Conservation (phyloP, 2,797 vertebrate genomes). For the Lithobates pipiens region DNA sequence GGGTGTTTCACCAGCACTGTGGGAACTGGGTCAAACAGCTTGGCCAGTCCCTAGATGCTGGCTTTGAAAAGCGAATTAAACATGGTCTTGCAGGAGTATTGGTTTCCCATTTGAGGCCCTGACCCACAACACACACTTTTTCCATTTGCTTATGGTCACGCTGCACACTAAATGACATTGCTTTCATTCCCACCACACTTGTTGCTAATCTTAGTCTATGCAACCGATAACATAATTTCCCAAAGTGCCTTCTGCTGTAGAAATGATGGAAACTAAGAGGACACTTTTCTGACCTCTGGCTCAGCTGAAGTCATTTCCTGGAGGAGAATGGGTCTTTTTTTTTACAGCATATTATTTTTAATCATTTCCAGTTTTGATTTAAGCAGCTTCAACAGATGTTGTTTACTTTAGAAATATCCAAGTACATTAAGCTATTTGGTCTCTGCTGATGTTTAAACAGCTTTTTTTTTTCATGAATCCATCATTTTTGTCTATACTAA, state of each 20-base stretch:
- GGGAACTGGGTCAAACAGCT: neutral
- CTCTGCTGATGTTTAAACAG: neutral
- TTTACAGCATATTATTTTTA: slow-evolving; percentile 19
- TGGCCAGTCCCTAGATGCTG: neutral
- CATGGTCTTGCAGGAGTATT: neutral
- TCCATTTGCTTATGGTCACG: slow-evolving; percentile 43
- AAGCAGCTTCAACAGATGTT: slow-evolving; percentile 31
- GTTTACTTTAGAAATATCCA: slow-evolving; percentile 5
- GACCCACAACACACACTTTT: slow-evolving; percentile 6
- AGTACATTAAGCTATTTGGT: neutral
- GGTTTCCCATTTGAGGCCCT: slow-evolving; percentile 3
- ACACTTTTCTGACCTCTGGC: slow-evolving; percentile 24
- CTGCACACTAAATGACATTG: neutral
- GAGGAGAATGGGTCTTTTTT: neutral
- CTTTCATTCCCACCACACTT: slow-evolving; percentile 31
- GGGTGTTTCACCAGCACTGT: neutral
- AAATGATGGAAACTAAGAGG: slow-evolving; percentile 31
- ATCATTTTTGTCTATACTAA: too few relatives aligned
- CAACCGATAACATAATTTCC: slow-evolving; percentile 43
- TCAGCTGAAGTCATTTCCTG: slow-evolving; percentile 38
- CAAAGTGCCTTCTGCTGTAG: slow-evolving; percentile 36
- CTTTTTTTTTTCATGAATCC: too few relatives aligned
- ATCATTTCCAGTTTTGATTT: slow-evolving; percentile 17
- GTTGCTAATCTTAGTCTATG: slow-evolving; percentile 38
- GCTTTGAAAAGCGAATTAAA: neutral